Conservation (phyloP, 2,888 invertebrate species). For the Globia sparganii region DNA sequence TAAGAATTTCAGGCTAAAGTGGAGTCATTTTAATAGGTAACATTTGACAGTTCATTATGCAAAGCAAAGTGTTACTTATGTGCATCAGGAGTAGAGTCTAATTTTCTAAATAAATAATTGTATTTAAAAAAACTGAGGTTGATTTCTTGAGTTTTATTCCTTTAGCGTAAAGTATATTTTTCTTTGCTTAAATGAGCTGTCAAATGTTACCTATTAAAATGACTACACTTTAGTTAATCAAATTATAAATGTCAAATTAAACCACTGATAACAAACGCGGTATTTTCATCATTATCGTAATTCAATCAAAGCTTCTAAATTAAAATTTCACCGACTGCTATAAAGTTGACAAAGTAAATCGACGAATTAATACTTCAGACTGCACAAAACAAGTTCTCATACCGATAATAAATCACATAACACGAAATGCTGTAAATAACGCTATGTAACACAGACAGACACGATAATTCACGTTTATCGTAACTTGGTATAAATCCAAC, state of each 20-base stretch:
- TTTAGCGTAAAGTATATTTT: too few species aligned
- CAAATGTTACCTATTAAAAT: too few species aligned
- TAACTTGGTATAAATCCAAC: slow-evolving; percentile 62
- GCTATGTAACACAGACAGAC: slow-evolving; percentile 56
- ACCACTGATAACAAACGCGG: slow-evolving; percentile 7
- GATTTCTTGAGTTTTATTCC: too few species aligned
- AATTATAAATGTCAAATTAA: slow-evolving; percentile 25
- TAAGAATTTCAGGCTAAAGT: too few species aligned
- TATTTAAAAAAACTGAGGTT: too few species aligned
- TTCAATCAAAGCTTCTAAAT: slow-evolving; percentile 38
- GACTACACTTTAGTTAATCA: slow-evolving; percentile 12
- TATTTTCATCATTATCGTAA: slow-evolving; percentile 47
- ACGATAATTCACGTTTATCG: slow-evolving; percentile 67
- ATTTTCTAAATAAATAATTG: too few species aligned
- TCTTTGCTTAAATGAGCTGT: too few species aligned
- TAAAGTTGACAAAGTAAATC: slow-evolving; percentile 52
- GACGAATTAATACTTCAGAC: slow-evolving; percentile 44
- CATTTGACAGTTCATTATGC: too few species aligned
- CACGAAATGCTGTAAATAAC: slow-evolving; percentile 59
- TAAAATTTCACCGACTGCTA: slow-evolving; percentile 45
- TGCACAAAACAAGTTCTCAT: slow-evolving; percentile 42
- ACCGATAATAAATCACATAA: slow-evolving; percentile 60
- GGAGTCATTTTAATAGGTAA: too few species aligned
- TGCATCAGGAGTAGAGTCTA: too few species aligned
- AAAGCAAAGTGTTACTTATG: too few species aligned